phyloP scores from a whole-genome alignment of 2,888 invertebrate genomes.

The Drosophila setosimentum region DNA sequence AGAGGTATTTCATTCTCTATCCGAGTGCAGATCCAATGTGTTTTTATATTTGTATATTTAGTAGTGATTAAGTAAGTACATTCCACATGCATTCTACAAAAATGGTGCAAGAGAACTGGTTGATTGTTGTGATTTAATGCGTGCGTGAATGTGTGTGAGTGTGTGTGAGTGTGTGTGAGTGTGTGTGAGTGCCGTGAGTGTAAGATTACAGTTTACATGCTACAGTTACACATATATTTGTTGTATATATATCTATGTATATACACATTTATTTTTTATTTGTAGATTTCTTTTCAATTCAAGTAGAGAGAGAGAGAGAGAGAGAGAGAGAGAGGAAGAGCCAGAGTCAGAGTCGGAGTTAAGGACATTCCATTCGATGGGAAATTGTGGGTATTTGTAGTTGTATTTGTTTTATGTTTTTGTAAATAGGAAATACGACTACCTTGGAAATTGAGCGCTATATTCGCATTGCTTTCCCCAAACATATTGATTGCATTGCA shows the following conservation, averaged over 20 bases:
- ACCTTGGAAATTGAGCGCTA: slow-evolving; percentile 99
- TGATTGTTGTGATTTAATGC: not conserved
- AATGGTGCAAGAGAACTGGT: not conserved
- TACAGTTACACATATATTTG: not conserved
- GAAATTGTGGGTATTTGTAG: slow-evolving; percentile 4
- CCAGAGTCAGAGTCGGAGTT: not conserved
- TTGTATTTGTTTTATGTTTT: slow-evolving; percentile 6
- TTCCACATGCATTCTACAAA: not conserved
- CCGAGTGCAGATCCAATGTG: not conserved
- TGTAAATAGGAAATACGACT: slow-evolving; percentile 41
- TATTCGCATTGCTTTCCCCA: slow-evolving; percentile 99
- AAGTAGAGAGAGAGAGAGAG: not conserved
- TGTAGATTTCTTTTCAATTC: not conserved
- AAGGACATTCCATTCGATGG: slow-evolving; percentile 1
- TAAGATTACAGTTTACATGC: slow-evolving; percentile 10
- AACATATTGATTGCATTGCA: slow-evolving; percentile 99
- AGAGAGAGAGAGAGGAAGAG: not conserved
- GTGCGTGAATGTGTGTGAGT: not conserved
- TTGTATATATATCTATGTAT: not conserved
- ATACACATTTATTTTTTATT: not conserved
- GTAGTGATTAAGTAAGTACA: not conserved
- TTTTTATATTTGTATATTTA: not conserved
- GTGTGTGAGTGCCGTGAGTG: slow-evolving; percentile 1
- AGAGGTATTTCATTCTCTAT: not conserved
- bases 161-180: slow-evolving; percentile 1